Base-by-base conservation (phyloP, 2,888 invertebrate genomes). In the Morpho deidamia region DNA sequence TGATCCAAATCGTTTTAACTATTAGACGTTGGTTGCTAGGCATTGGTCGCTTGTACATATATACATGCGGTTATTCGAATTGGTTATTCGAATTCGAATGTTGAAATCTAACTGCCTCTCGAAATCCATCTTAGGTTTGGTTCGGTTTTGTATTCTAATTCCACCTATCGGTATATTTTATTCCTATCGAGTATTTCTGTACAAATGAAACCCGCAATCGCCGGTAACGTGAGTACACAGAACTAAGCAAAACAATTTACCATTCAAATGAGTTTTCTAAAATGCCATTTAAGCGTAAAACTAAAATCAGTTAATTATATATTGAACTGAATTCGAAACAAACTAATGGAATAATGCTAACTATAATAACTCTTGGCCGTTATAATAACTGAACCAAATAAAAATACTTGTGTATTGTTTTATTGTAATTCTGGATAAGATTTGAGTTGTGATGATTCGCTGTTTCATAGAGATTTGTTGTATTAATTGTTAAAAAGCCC, bases 201-300 rank as follows among this genome's bases (percentile, higher is more conserved):
- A 37, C 35, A 37, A 37, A 3, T 10, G 35, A 32, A 46, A 34
- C 23, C 62, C 61, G 59, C 63, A 61, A 60, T 60, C 59, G 56
- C 65, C 63, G 68, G 71, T 72, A 71, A 65, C 62, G 64, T 72
- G 69, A 74, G 74, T 76, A 75, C 76, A 73, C 71, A 78, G 64
- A 66, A 63, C 72, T 69, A 74, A 74, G 73, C 76, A 77, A 57
- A 81, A 82, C 76, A 86, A 85, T 86, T 87, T 85, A 75, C 81
- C 78, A 81, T 80, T 81, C 79, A 86, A 86, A 86, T 88, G 83
- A 84, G 81, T 85, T 84, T 81, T 81, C 89, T 88, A 87, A 88
- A 87, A 84, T 82, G 87, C 86, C 78, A 82, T 87, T 84, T 85
- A 85, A 83, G 89, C 87, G 75, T 72, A 83, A 23, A 87, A 86